A percentile compares a stretch with the other conserved stretches of the same genome.
Evolutionary conservation across 2,888 invertebrate species (phyloP).

Genomic region (Plagiodera versicolora): DNA sequence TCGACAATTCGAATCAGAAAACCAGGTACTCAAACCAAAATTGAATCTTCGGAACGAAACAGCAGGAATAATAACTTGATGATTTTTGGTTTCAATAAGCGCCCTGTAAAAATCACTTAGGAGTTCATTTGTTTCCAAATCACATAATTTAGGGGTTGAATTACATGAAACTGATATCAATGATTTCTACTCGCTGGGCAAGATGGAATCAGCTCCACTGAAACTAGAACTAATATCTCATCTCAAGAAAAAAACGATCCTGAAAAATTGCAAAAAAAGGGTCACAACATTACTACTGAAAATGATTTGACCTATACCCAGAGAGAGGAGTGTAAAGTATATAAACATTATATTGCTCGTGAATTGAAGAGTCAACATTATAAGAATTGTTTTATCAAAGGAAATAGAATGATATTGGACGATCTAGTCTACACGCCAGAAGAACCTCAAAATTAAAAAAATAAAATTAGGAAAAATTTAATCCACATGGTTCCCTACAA

Average conservation of each 20-base stretch:
- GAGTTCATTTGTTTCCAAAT: neutral
- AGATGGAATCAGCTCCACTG: neutral
- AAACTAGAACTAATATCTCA: neutral
- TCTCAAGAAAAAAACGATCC: neutral
- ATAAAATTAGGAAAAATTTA: too few species aligned
- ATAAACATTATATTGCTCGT: neutral
- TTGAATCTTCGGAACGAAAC: neutral
- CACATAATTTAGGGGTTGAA: neutral
- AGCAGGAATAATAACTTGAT: neutral
- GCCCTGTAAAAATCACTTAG: neutral
- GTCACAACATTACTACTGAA: neutral
- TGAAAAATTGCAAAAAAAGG: constrained; percentile 1
- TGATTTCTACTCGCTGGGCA: neutral
- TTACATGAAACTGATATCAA: neutral
- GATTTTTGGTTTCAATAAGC: neutral
- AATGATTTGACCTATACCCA: neutral
- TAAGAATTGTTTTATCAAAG: neutral
- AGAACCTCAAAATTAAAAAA: too few species aligned
- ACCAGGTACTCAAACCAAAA: neutral
- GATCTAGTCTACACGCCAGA: neutral
- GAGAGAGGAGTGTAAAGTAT: neutral
- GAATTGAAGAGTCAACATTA: neutral
- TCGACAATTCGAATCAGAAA: neutral
- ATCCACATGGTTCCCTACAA: too few species aligned
- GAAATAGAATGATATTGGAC: neutral